Percentiles rank a stretch among this genome's conserved stretches.
phyloP scores from a whole-genome alignment of 1,140 invertebrate genomes.

The Araneus ventricosus region DNA sequence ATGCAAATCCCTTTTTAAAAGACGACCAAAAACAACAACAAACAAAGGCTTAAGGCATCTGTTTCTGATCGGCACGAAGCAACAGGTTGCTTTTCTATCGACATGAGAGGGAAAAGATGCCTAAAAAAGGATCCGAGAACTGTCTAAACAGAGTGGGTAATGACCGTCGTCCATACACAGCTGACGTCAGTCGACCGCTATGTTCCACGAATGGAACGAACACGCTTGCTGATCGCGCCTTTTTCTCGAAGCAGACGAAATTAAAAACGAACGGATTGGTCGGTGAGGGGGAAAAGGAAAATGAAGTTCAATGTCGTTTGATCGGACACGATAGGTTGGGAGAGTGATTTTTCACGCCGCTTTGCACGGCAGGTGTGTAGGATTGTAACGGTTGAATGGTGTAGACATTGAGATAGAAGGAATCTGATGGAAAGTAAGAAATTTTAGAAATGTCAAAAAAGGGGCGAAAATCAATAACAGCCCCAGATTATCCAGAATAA shows the following conservation, averaged over 20 bases:
- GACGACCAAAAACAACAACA: not conserved
- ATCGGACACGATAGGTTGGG: not conserved
- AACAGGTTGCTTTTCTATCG: not conserved
- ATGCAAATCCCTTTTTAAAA: conserved; percentile 9
- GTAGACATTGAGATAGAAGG: not conserved
- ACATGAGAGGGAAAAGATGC: not conserved
- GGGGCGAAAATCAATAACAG: too few species aligned
- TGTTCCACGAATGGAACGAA: conserved; percentile 43
- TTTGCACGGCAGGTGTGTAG: not conserved
- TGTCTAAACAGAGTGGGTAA: conserved; percentile 30
- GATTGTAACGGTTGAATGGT: not conserved
- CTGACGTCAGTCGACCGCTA: conserved; percentile 35
- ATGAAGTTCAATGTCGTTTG: conserved; percentile 58
- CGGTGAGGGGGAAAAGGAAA: not conserved
- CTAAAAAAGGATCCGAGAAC: not conserved
- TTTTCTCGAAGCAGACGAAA: not conserved
- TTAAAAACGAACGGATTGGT: conserved; percentile 43
- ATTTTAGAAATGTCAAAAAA: not conserved
- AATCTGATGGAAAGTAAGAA: not conserved
- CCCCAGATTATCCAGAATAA: too few species aligned
- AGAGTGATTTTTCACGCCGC: conserved; percentile 13
- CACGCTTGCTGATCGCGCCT: conserved; percentile 17
- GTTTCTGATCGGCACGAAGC: not conserved
- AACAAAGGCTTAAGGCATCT: not conserved
- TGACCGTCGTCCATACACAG: conserved; percentile 25